phyloP scores from a whole-genome alignment of 2,888 invertebrate species.

The Diarsia brunnea region DNA sequence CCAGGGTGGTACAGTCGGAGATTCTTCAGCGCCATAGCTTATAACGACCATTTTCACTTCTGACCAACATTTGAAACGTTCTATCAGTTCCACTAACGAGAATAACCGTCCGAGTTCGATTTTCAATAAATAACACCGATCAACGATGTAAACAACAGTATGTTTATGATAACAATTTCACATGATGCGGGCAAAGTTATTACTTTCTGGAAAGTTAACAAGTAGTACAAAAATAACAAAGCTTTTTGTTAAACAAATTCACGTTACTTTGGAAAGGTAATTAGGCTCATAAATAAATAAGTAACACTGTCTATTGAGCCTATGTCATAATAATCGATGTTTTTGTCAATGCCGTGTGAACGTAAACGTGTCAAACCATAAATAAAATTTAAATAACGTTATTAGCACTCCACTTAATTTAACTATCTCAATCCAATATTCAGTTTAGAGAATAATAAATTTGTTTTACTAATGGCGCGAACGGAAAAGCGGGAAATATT shows the following conservation, averaged over 20 bases:
- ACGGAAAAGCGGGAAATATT: conserved; percentile 77
- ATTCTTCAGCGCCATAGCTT: conserved; percentile 85
- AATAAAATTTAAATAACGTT: not conserved
- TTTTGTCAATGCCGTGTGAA: conserved; percentile 71
- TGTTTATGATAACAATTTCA: conserved; percentile 66
- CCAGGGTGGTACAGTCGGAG: conserved; percentile 83
- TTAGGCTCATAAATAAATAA: conserved; percentile 56
- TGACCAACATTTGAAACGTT: conserved; percentile 37
- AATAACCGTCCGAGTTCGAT: conserved; percentile 28
- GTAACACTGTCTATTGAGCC: conserved; percentile 49
- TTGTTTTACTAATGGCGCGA: conserved; percentile 49
- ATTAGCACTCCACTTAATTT: conserved; percentile 28
- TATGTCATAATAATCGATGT: conserved; percentile 72
- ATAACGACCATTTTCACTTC: conserved; percentile 55
- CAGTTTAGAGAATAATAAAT: conserved; percentile 6
- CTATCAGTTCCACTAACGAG: conserved; percentile 36
- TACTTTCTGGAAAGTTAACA: conserved; percentile 55
- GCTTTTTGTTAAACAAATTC: not conserved
- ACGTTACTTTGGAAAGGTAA: conserved; percentile 34
- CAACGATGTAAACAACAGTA: conserved; percentile 46
- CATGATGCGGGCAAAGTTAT: conserved; percentile 62
- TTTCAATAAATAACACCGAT: conserved; percentile 32
- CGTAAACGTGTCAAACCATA: conserved; percentile 58
- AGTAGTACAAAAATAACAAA: conserved; percentile 20
- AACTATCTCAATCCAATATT: conserved; percentile 20